Conservation (phyloP, 2,888 invertebrate genomes). For the Himalopsyche tibetana region DNA sequence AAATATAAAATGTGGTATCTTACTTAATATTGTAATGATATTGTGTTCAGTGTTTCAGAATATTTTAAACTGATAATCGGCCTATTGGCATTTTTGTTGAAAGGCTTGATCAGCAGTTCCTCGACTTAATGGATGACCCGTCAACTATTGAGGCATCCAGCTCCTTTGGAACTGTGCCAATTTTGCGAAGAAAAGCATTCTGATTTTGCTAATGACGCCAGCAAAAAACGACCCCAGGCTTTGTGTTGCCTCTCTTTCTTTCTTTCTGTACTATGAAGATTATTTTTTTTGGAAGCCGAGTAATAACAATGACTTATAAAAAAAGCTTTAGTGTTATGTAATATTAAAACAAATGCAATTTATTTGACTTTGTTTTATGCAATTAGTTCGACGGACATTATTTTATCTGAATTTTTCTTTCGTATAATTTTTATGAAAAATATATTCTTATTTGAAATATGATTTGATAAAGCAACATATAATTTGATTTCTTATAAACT, state of each 20-base stretch:
- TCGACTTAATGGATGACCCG: conserved; percentile 63
- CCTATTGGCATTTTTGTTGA: conserved; percentile 45
- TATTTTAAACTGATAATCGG: background rate
- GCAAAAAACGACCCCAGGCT: conserved; percentile 36
- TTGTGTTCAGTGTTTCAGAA: background rate
- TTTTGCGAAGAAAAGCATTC: conserved; percentile 59
- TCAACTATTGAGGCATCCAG: conserved; percentile 55
- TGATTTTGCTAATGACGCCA: conserved; percentile 62
- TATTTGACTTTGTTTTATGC: background rate
- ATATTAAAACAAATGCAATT: background rate
- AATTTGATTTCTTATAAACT: no score
- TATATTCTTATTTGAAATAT: no score
- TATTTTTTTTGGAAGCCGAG: background rate
- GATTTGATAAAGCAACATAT: no score
- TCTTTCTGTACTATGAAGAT: background rate
- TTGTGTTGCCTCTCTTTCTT: background rate
- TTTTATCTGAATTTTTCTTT: no score
- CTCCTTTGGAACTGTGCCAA: conserved; percentile 60
- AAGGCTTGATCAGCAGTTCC: conserved; percentile 57
- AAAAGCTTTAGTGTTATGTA: background rate
- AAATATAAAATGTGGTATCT: no score
- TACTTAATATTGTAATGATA: no score
- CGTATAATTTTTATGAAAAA: no score
- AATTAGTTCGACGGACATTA: no score
- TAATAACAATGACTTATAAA: background rate